Evolutionary conservation across 2,888 invertebrate genomes (phyloP).

Genomic region (Macroteleia sp.): DNA sequence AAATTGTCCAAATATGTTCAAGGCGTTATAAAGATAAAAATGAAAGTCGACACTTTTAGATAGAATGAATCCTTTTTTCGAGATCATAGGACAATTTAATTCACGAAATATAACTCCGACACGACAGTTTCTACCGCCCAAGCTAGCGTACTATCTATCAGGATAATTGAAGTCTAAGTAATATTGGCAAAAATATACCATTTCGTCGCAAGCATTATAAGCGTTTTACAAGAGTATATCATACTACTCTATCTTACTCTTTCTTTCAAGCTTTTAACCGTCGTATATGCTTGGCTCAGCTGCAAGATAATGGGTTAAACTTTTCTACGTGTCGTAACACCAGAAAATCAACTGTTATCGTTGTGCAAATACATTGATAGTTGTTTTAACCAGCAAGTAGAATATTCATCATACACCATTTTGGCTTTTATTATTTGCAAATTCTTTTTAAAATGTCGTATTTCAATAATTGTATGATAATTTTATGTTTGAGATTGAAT

Average conservation of each 20-base stretch:
- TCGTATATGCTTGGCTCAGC: constrained; percentile 68
- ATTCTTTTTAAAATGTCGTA: too few species aligned
- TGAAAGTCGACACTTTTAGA: too few species aligned
- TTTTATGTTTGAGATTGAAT: too few species aligned
- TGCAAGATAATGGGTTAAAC: constrained; percentile 70
- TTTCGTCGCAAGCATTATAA: constrained; percentile 42
- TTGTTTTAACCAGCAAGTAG: too few species aligned
- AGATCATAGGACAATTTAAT: constrained; percentile 23
- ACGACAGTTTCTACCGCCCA: constrained; percentile 17
- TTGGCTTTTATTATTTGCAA: too few species aligned
- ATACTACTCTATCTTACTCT: constrained; percentile 1
- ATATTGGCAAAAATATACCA: constrained; percentile 51
- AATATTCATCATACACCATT: too few species aligned
- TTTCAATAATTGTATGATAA: too few species aligned
- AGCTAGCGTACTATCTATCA: constrained; percentile 30
- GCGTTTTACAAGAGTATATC: constrained; percentile 38
- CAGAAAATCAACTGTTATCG: constrained; percentile 67
- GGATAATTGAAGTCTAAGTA: constrained; percentile 47
- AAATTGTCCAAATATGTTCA: too few species aligned
- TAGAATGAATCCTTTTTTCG: too few species aligned
- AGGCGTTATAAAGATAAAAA: too few species aligned
- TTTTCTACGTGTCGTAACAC: constrained; percentile 70
- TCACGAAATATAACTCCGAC: constrained; percentile 27
- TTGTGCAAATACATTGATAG: constrained; percentile 67
- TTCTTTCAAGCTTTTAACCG: constrained; percentile 68